Evolutionary conservation across 2,113 vertebrate species (phyloP), one percentile per base, ranked within the genome.

Genomic region (Ia io): DNA sequence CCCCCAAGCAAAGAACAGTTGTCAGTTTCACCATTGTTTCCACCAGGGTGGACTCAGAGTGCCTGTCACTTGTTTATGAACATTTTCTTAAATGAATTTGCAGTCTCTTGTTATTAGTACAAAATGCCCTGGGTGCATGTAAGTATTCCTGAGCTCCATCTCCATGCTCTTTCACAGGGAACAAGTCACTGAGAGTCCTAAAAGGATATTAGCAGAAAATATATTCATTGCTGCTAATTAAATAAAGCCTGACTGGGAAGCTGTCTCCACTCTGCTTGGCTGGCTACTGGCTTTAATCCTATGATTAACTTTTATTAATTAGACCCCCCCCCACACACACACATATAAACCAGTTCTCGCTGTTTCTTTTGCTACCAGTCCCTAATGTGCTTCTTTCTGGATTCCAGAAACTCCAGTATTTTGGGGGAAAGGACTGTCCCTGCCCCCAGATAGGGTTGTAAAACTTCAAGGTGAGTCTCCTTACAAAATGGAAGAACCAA

Each of bases 171-270:
- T 93, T 92, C 78, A 85, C 17, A 28, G 63, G 9, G 71, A 88
- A 78, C 71, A 95, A 79, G 74, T 88, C 83, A 47, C 9, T n/a
- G 6, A 83, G 63, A 83, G 40, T 95, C 90, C 51, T 97, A 42
- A 83, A 83, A 95, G 92, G 71, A 85, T 92, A 85, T 96, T 84
- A 96, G 35, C 73, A 84, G 78, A 86, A 92, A 88, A 61, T 0
- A 2, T 95, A 94, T 98, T 97, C 97, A 96, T 95, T 96, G 94
- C 93, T 97, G 95, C 94, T 98, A 98, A 98, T 98, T 98, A 98
- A 97, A 97, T 88, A 42, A 97, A 97, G 42, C 51, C 47, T 0
- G 53, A 79, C 94, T 96, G 82, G 74, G 83, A 97, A 95, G 88
- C 83, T 30, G 37, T 91, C 76, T 82, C 51, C 51, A 77, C 42